Conservation (phyloP, 2,888 invertebrate genomes). For the Lasioglossum figueresi region DNA sequence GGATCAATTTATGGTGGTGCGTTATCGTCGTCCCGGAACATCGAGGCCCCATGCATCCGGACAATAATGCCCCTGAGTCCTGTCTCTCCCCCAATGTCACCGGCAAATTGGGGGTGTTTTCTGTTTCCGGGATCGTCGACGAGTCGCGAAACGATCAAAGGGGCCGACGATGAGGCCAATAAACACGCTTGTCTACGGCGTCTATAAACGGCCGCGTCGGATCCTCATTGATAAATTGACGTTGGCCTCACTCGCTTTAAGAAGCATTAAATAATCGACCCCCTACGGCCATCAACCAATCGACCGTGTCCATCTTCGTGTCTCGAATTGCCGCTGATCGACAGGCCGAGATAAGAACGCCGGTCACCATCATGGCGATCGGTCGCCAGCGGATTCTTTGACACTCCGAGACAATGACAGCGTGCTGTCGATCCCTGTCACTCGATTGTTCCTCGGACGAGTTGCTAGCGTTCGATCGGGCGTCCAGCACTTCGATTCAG, state of each 20-base stretch:
- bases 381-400: not conserved
- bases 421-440: not conserved
- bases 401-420: not conserved
- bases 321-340: slow-evolving; percentile 25
- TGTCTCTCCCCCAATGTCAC: slow-evolving; percentile 19
- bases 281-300: slow-evolving; percentile 37
- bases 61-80: not conserved
- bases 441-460: no score
- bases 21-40: not conserved
- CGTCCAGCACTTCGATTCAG: no score
- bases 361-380: not conserved
- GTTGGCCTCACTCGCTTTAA: slow-evolving; percentile 50
- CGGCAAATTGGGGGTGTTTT: slow-evolving; percentile 50
- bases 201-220: slow-evolving; percentile 28
- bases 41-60: slow-evolving; percentile 13
- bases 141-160: slow-evolving; percentile 53
- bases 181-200: slow-evolving; percentile 31
- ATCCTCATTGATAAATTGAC: slow-evolving; percentile 63
- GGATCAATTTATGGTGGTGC: slow-evolving; percentile 24
- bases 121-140: slow-evolving; percentile 52
- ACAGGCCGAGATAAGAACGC: slow-evolving; percentile 22
- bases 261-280: slow-evolving; percentile 59
- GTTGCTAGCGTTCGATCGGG: no score
- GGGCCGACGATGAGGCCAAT: slow-evolving; percentile 55
- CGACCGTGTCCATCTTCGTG: slow-evolving; percentile 49